Percentiles rank a stretch among this genome's conserved stretches.
Evolutionary conservation across 1,140 invertebrate species (phyloP).

Genomic region (Dermatophagoides farinae): DNA sequence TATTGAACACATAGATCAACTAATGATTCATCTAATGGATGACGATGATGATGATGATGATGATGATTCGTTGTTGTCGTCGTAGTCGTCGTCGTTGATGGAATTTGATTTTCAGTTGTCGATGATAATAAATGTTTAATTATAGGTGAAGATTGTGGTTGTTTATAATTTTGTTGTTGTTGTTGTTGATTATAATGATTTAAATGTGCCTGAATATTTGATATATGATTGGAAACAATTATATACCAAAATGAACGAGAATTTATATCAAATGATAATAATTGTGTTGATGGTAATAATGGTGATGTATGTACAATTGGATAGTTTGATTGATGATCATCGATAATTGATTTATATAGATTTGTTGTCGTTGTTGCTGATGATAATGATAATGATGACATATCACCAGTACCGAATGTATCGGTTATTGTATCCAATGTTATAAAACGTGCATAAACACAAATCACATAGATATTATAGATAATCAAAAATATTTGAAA

Average conservation of each 20-base stretch:
- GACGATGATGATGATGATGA: too few species aligned
- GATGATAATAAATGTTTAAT: neutral
- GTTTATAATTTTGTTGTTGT: too few species aligned
- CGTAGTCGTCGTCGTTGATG: neutral
- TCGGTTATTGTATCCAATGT: neutral
- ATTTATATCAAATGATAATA: neutral
- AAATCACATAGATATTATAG: neutral
- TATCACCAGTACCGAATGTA: neutral
- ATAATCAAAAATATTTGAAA: conserved; percentile 1
- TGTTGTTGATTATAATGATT: too few species aligned
- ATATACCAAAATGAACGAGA: neutral
- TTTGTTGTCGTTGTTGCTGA: neutral
- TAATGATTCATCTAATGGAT: neutral
- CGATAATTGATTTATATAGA: neutral
- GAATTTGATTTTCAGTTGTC: neutral
- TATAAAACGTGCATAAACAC: neutral
- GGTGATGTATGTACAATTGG: neutral
- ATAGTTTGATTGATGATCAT: neutral
- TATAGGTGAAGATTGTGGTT: neutral
- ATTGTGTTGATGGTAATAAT: neutral
- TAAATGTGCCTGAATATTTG: neutral
- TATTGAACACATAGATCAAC: neutral
- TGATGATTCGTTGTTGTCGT: too few species aligned
- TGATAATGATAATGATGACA: neutral
- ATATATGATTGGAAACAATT: neutral